phyloP scores from a whole-genome alignment of 2,888 invertebrate species.

The Xylota segnis region DNA sequence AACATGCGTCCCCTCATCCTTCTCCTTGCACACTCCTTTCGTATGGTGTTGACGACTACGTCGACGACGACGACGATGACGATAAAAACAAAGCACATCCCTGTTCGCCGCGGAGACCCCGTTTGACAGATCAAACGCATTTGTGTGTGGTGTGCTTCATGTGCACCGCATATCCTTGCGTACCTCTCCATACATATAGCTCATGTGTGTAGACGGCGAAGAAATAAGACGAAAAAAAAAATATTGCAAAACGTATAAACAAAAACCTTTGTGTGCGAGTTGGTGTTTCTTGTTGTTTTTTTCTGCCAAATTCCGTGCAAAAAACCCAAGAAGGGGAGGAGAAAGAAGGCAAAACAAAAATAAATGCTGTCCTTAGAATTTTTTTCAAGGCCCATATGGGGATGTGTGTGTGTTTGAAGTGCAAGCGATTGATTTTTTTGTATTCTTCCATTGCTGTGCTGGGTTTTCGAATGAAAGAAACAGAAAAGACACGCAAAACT shows the following conservation, averaged over 20 bases:
- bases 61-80: conserved; percentile 30
- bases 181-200: background rate
- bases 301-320: conserved; percentile 19
- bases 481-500: conserved; percentile 3
- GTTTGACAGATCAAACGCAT: conserved; percentile 38
- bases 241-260: conserved; percentile 41
- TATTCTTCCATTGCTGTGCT: background rate
- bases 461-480: background rate
- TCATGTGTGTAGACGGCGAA: background rate
- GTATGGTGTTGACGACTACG: conserved; percentile 17
- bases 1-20: conserved; percentile 38
- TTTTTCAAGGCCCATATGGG: conserved; percentile 8
- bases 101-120: conserved; percentile 43
- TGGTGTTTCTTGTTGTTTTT: background rate
- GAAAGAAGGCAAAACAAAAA: conserved; percentile 43
- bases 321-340: conserved; percentile 24
- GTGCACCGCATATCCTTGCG: conserved; percentile 55
- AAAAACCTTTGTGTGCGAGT: conserved; percentile 35
- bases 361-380: conserved; percentile 62
- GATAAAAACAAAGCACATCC: conserved; percentile 64
- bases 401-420: conserved; percentile 28
- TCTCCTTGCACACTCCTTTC: background rate
- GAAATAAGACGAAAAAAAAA: conserved; percentile 30
- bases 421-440: conserved; percentile 20
- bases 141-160: conserved; percentile 14